phyloP scores from a whole-genome alignment of 37 sponge, comb jelly and placozoan genomes.

The Corticium candelabrum region DNA sequence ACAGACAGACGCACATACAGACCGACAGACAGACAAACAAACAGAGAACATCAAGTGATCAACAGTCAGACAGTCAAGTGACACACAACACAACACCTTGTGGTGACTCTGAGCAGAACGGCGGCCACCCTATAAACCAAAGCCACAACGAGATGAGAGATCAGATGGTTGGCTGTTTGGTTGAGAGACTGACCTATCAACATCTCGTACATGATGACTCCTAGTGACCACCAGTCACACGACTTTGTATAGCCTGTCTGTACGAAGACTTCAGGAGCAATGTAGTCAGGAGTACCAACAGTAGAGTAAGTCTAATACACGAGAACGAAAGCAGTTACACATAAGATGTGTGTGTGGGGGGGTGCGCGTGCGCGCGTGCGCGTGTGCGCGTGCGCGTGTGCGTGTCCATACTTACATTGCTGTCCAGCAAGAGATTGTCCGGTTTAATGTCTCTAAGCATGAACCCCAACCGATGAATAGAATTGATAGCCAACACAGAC shows the following conservation, averaged over 20 bases:
- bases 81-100: constrained; percentile 30
- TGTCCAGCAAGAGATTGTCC: constrained; percentile 90
- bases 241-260: constrained; percentile 71
- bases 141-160: too few relatives aligned
- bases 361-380: too few relatives aligned
- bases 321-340: too few relatives aligned
- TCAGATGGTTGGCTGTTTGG: too few relatives aligned
- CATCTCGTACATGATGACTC: constrained; percentile 98
- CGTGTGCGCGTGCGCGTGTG: too few relatives aligned
- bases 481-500: constrained; percentile 93
- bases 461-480: constrained; percentile 87
- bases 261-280: constrained; percentile 96
- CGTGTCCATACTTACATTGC: constrained; percentile 50
- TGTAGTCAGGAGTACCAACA: constrained; percentile 97
- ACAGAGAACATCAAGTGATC: too few relatives aligned
- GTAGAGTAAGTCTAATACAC: constrained; percentile 86
- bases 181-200: constrained; percentile 96
- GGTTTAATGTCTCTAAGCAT: constrained; percentile 98
- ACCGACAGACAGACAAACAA: too few relatives aligned
- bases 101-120: constrained; percentile 90
- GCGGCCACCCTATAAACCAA: too few relatives aligned
- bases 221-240: constrained; percentile 96
- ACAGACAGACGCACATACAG: too few relatives aligned
- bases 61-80: background rate
- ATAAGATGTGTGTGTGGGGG: background rate